Evolutionary conservation across 2,113 vertebrate species (phyloP).

Genomic region (Melierax canorus): DNA sequence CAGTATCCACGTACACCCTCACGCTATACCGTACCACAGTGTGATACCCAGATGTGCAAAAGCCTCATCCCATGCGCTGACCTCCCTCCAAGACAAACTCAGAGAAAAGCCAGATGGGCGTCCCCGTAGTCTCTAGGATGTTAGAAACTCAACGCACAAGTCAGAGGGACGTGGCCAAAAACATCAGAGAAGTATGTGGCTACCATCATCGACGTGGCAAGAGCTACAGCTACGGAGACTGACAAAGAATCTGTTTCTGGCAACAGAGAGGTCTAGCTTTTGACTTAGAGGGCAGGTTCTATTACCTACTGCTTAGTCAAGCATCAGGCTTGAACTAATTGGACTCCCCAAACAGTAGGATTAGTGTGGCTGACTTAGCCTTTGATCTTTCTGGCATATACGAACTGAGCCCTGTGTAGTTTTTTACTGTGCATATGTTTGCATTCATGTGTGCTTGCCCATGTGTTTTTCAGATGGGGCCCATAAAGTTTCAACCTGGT

Average conservation of each 20-base stretch:
- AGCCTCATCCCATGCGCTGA: neutral
- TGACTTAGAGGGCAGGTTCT: neutral
- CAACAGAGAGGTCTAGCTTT: neutral
- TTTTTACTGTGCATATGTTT: neutral
- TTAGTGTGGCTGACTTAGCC: neutral
- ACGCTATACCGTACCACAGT: neutral
- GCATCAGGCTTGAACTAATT: neutral
- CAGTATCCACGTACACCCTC: neutral
- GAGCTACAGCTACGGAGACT: fast-evolving
- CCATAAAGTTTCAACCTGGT: neutral
- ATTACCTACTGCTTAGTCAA: neutral
- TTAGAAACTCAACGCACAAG: neutral
- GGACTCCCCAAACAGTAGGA: neutral
- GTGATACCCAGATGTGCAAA: neutral
- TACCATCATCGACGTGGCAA: neutral
- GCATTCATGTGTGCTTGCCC: neutral
- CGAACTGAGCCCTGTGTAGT: neutral
- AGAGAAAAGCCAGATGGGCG: neutral
- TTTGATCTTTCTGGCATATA: neutral
- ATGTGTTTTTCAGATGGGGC: neutral
- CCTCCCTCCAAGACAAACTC: neutral
- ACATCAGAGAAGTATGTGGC: neutral
- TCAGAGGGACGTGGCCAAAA: neutral
- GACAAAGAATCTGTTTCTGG: neutral
- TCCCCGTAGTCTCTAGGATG: neutral